phyloP scores from a whole-genome alignment of 53 echinoderm and acorn worm genomes.

The Holothuria scabra region DNA sequence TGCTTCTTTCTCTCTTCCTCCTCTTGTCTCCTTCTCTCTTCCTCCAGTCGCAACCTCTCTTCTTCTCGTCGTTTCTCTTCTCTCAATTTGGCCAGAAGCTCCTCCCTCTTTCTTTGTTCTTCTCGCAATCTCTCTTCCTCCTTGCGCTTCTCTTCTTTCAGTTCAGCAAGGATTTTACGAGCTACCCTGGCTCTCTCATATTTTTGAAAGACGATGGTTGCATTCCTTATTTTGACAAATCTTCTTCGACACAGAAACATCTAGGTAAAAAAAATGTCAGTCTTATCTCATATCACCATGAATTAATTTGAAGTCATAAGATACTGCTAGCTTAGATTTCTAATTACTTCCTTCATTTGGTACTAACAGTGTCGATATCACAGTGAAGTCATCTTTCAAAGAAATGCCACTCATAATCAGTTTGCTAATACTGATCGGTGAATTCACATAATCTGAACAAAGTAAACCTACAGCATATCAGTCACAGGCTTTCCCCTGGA shows the following conservation, averaged over 20 bases:
- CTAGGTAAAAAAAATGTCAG: slow-evolving; percentile 40
- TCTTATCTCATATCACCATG: not conserved
- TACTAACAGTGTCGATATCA: no score
- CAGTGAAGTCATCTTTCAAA: no score
- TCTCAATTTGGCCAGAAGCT: slow-evolving; percentile 56
- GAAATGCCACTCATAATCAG: no score
- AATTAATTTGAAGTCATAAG: not conserved
- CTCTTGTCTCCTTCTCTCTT: slow-evolving; percentile 12
- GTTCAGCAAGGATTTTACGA: slow-evolving; percentile 63
- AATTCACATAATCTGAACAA: no score
- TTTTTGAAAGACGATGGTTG: slow-evolving; percentile 83
- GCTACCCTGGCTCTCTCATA: slow-evolving; percentile 82
- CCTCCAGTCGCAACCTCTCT: slow-evolving; percentile 56
- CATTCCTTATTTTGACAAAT: slow-evolving; percentile 62
- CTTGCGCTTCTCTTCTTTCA: slow-evolving; percentile 95
- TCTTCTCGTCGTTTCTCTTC: slow-evolving; percentile 53
- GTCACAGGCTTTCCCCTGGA: no score
- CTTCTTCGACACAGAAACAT: slow-evolving; percentile 67
- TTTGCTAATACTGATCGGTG: no score
- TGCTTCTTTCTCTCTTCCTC: slow-evolving; percentile 55
- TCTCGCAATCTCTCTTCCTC: slow-evolving; percentile 92
- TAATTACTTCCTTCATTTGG: not conserved
- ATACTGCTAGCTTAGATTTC: not conserved
- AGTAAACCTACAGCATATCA: no score
- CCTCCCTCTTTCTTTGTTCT: slow-evolving; percentile 84